These are phyloP conservation scores for Hymenopus coronatus DNA, from an alignment of 2,888 invertebrate genomes.

Conservation along the genomic window DNA sequence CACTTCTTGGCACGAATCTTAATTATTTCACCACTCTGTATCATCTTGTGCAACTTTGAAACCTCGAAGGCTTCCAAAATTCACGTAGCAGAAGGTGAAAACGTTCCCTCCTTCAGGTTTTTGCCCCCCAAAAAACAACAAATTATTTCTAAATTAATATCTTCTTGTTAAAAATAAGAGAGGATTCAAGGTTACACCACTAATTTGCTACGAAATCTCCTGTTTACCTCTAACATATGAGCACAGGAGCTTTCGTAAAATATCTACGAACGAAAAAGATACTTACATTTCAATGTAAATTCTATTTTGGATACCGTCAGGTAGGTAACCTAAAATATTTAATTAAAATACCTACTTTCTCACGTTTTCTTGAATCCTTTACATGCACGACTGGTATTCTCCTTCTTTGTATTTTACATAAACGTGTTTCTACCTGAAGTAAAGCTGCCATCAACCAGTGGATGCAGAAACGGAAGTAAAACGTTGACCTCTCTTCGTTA, in stretches of 20 bases:
- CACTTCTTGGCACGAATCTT: neutral
- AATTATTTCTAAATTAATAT: neutral
- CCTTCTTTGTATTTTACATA: neutral
- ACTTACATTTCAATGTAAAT: neutral
- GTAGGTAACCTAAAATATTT: neutral
- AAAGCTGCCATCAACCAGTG: too few species aligned
- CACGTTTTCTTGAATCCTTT: neutral
- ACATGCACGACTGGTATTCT: neutral
- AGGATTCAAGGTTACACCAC: neutral
- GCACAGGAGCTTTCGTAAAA: neutral
- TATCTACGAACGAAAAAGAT: neutral
- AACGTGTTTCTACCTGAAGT: neutral
- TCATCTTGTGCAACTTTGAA: neutral
- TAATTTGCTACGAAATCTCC: neutral
- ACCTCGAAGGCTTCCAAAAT: neutral
- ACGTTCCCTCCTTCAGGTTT: neutral
- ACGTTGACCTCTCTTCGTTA: neutral
- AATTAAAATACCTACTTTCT: neutral
- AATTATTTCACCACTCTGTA: neutral
- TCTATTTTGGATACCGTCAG: neutral
- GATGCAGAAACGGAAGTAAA: neutral
- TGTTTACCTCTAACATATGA: neutral
- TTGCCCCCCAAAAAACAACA: too few species aligned
- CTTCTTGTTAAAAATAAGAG: neutral
- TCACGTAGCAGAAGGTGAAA: neutral